Percentiles rank a stretch among this genome's conserved stretches.
These are phyloP conservation scores for Smittia aterrima DNA, from an alignment of 2,888 invertebrate species.

Conservation along the genomic window DNA sequence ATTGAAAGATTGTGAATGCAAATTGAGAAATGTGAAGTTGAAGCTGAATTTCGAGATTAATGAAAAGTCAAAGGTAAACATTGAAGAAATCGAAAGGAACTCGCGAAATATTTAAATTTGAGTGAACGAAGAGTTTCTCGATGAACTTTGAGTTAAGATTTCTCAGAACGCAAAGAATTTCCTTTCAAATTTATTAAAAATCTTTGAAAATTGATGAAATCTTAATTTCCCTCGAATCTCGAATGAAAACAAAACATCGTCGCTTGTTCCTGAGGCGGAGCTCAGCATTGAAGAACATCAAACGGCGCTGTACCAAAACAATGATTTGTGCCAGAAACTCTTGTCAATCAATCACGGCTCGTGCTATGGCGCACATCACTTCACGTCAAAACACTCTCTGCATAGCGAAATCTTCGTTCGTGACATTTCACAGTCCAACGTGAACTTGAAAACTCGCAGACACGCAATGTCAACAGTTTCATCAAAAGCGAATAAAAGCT, in stretches of 20 bases:
- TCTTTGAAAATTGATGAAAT: too few species aligned
- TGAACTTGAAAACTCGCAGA: not conserved
- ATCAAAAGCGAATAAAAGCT: not conserved
- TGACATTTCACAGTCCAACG: not conserved
- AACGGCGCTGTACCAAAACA: not conserved
- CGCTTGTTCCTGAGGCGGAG: not conserved
- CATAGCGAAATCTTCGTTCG: not conserved
- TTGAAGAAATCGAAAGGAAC: not conserved
- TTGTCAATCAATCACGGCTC: constrained; percentile 32
- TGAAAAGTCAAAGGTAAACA: not conserved
- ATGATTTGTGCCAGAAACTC: not conserved
- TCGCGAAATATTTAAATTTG: too few species aligned
- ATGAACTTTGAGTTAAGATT: too few species aligned
- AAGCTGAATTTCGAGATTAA: not conserved
- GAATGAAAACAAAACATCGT: not conserved
- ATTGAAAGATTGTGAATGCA: too few species aligned
- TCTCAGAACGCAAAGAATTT: too few species aligned
- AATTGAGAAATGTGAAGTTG: too few species aligned
- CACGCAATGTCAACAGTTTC: not conserved
- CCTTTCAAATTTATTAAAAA: too few species aligned
- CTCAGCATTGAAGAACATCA: not conserved
- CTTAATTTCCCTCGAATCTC: too few species aligned
- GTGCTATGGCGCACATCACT: constrained; percentile 24
- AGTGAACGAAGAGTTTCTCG: too few species aligned
- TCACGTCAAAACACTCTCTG: not conserved